Base-by-base conservation (phyloP, 2,113 vertebrate genomes). In the Ailurus styani region DNA sequence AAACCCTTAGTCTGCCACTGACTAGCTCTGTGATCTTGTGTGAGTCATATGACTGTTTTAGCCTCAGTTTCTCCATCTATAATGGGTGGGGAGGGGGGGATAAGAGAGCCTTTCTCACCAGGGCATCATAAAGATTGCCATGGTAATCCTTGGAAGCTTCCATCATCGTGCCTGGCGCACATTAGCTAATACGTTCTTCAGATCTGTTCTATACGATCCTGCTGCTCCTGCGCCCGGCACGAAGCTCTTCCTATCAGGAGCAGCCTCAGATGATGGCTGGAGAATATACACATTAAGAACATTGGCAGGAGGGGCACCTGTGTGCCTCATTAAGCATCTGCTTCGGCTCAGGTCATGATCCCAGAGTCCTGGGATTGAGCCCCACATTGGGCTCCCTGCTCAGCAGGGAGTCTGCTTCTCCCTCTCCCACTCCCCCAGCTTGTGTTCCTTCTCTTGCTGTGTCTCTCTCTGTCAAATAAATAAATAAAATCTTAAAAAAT, bases 241-340 rank as follows among this genome's bases (percentile, higher is more conserved):
- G 12, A 34, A 54, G 31, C 13, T 52, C 34, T 23, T 31, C 31
- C 25, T 29, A 5, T 29, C 47, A 0, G 5, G 70, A 64, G 8
- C 31, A 72, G 15, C 5, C 5, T 2, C 2, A 2, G n/a, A 75
- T 12, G 52, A 62, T 0, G 25, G 15, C 11, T 37, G 54, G 66
- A 23, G 17, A 25, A 12, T 3, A 7, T 13, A 3, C 18, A 20
- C 37, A 1, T 13, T 11, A 31, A 10, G 2, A 8, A 2, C 54
- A 7, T 37, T 12, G 52, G 27, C 42, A 21, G 37, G 11, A 40
- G 50, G 57, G 25, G 10, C 8, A 3, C 57, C 25, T 27, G 57
- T 15, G 57, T 60, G 27, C 9, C 57, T 27, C 57, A 0, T 60
- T 27, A 27, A 60, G 57, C 4, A 1, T 60, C 57, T 11, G 57